Percentiles rank a stretch among this genome's conserved stretches.
Evolutionary conservation across 2,797 vertebrate genomes (phyloP).

Genomic region (Micrastur ruficollis): DNA sequence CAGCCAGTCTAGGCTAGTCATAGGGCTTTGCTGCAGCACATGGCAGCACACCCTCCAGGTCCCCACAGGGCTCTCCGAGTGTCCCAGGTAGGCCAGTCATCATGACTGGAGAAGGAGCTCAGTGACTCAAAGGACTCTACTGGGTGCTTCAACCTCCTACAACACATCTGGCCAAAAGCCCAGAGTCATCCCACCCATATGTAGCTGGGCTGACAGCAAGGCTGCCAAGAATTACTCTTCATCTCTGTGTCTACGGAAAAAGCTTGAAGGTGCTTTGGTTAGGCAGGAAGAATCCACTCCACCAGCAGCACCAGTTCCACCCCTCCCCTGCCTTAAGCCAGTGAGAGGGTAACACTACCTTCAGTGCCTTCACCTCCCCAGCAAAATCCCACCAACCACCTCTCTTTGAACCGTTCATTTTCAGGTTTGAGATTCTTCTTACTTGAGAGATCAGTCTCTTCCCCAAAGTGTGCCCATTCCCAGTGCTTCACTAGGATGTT

Average conservation of each 20-base stretch:
- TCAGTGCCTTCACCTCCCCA: background rate
- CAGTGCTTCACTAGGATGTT: background rate
- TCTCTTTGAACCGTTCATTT: background rate
- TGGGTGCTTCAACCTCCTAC: background rate
- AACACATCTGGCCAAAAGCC: background rate
- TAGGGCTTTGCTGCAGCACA: background rate
- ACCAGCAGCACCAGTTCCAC: background rate
- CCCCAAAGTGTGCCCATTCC: background rate
- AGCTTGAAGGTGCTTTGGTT: background rate
- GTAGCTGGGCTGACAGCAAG: background rate
- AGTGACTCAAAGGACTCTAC: background rate
- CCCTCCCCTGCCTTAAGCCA: background rate
- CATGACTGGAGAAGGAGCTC: background rate
- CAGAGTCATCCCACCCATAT: background rate
- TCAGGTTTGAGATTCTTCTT: background rate
- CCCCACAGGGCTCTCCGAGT: too few relatives aligned
- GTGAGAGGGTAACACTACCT: background rate
- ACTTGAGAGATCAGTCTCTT: background rate
- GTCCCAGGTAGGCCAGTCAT: background rate
- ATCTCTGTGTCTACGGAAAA: background rate
- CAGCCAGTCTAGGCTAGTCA: background rate
- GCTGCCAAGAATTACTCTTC: background rate
- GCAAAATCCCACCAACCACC: background rate
- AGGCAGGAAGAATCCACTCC: background rate
- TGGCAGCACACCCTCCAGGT: background rate